Conservation (phyloP, 2,888 invertebrate genomes). For the Agrilus cyanescens region DNA sequence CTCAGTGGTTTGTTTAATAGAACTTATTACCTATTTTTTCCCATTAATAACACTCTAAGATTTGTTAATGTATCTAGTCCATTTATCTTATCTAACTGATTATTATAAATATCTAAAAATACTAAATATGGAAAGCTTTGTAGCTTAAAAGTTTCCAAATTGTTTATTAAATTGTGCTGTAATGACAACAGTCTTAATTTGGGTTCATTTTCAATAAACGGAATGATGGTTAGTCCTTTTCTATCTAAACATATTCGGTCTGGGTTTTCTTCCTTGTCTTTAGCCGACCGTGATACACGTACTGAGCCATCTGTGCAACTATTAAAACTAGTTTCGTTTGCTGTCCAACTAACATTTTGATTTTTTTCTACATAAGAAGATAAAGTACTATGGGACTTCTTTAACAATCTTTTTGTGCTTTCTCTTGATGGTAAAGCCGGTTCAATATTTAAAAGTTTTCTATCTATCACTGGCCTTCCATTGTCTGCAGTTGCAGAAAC, state of each 20-base stretch:
- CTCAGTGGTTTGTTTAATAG: not conserved
- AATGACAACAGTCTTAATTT: slow-evolving; percentile 74
- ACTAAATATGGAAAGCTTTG: slow-evolving; percentile 60
- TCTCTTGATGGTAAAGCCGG: slow-evolving; percentile 27
- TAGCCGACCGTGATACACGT: slow-evolving; percentile 56
- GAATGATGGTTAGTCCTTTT: slow-evolving; percentile 71
- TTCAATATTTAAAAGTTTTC: slow-evolving; percentile 30
- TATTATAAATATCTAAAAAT: slow-evolving; percentile 89
- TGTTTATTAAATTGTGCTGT: slow-evolving; percentile 81
- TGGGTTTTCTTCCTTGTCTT: slow-evolving; percentile 72
- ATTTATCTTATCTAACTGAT: slow-evolving; percentile 79
- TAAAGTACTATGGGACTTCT: slow-evolving; percentile 42
- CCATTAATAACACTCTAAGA: slow-evolving; percentile 75
- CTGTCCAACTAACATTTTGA: slow-evolving; percentile 14
- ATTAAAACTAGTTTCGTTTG: slow-evolving; percentile 38
- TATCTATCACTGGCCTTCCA: slow-evolving; percentile 18
- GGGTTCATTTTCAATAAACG: slow-evolving; percentile 69
- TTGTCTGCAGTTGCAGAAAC: slow-evolving; percentile 24
- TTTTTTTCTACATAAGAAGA: slow-evolving; percentile 22
- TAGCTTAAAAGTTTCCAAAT: slow-evolving; percentile 49
- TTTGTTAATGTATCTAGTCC: slow-evolving; percentile 66
- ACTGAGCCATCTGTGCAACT: slow-evolving; percentile 52
- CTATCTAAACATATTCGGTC: slow-evolving; percentile 83
- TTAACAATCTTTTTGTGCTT: slow-evolving; percentile 23
- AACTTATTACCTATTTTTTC: slow-evolving; percentile 67